These are phyloP conservation scores for Glossophaga mutica DNA, from an alignment of 2,797 vertebrate species.

Conservation along the genomic window DNA sequence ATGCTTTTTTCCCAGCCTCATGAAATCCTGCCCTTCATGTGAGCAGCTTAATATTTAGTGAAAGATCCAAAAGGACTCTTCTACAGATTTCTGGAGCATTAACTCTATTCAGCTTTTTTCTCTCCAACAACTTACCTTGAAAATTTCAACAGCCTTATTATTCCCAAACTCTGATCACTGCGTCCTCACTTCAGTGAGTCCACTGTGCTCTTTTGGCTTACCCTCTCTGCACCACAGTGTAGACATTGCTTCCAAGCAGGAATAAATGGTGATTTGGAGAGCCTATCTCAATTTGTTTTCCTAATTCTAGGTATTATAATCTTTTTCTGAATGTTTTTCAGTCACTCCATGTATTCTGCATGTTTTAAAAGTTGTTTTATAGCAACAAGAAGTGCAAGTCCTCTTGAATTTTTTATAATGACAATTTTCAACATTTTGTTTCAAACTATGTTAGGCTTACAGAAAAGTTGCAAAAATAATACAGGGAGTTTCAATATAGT, in stretches of 20 bases:
- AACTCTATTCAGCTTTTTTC: neutral
- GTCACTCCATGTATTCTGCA: neutral
- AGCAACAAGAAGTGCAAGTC: neutral
- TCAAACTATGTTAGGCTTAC: neutral
- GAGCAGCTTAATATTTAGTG: neutral
- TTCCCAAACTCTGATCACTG: neutral
- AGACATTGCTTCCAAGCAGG: neutral
- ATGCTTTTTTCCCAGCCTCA: neutral
- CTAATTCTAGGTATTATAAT: neutral
- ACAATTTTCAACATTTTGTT: neutral
- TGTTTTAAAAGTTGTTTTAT: neutral
- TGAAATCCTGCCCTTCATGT: neutral
- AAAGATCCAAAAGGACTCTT: neutral
- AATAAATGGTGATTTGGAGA: neutral
- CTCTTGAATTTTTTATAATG: neutral
- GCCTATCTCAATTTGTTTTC: neutral
- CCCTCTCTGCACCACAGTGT: neutral
- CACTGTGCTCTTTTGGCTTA: neutral
- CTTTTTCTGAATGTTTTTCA: neutral
- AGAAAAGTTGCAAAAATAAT: neutral
- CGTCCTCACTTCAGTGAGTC: neutral
- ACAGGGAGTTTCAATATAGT: neutral
- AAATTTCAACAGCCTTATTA: neutral
- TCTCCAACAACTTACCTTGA: neutral
- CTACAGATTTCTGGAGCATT: conserved; percentile 19